phyloP scores from a whole-genome alignment of 2,888 invertebrate species.

The Autographa gamma region DNA sequence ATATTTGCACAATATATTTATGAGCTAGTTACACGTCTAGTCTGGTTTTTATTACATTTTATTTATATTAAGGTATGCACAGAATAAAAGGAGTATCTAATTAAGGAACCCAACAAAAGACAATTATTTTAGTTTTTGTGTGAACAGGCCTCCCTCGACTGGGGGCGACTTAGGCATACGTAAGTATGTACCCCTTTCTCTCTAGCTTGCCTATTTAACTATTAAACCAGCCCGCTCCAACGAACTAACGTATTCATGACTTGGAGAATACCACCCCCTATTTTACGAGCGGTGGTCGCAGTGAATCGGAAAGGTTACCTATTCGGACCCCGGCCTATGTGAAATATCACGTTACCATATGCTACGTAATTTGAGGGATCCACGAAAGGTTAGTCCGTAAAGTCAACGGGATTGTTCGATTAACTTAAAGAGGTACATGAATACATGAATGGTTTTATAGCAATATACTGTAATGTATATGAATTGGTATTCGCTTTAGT shows the following conservation, averaged over 20 bases:
- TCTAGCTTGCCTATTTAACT: conserved; percentile 80
- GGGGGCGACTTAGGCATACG: conserved; percentile 58
- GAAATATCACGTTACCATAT: conserved; percentile 78
- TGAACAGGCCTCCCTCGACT: conserved; percentile 56
- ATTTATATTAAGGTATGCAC: neutral
- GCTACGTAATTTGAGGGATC: conserved; percentile 75
- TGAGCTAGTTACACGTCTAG: neutral
- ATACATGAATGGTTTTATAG: conserved; percentile 7
- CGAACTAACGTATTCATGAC: conserved; percentile 86
- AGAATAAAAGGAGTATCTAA: conserved; percentile 12
- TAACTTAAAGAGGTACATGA: conserved; percentile 38
- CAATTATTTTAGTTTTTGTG: conserved; percentile 55
- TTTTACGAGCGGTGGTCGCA: conserved; percentile 84
- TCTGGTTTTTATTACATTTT: neutral
- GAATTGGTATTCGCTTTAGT: neutral
- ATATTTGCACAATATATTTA: conserved; percentile 13
- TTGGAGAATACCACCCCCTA: conserved; percentile 79
- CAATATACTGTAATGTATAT: neutral
- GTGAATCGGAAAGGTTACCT: conserved; percentile 84
- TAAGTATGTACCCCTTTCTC: conserved; percentile 69
- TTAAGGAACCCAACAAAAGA: conserved; percentile 30
- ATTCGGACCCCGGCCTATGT: conserved; percentile 74
- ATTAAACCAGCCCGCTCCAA: conserved; percentile 80
- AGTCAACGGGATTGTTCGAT: conserved; percentile 41
- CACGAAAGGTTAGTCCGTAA: conserved; percentile 59